A percentile compares a stretch with the other conserved stretches of the same genome.
phyloP scores from a whole-genome alignment of 1,140 invertebrate species.

The Matsumurasca onukii region DNA sequence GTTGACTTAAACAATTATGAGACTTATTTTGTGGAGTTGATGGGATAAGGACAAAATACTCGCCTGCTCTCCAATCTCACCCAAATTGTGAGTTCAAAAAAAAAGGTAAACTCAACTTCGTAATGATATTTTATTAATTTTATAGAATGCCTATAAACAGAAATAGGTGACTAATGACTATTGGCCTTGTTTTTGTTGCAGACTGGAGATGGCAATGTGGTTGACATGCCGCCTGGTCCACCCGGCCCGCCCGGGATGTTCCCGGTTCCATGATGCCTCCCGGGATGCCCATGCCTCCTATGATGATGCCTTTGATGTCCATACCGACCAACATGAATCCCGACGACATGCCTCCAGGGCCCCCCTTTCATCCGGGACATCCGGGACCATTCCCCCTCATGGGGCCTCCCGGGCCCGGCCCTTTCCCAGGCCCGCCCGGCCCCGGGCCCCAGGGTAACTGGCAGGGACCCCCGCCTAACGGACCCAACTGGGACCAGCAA shows the following conservation, averaged over 20 bases:
- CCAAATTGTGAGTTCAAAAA: background rate
- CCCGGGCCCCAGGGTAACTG: background rate
- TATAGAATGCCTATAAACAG: background rate
- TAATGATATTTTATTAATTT: background rate
- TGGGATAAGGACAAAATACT: background rate
- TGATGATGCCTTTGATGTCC: constrained; percentile 7
- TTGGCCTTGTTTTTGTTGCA: background rate
- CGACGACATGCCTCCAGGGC: background rate
- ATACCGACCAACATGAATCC: background rate
- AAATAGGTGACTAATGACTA: no score
- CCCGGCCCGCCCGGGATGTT: background rate
- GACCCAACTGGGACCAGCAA: background rate
- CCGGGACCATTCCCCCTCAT: background rate
- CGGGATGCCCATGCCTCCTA: background rate
- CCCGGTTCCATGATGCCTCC: constrained; percentile 8
- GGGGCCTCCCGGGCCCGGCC: constrained; percentile 8
- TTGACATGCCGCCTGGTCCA: background rate
- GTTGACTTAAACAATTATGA: background rate
- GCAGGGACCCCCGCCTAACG: background rate
- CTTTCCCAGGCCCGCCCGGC: background rate
- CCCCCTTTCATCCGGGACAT: constrained; percentile 3
- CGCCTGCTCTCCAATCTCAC: background rate
- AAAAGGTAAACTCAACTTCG: background rate
- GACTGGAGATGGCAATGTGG: constrained; percentile 29
- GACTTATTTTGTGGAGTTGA: background rate